Base-by-base conservation (phyloP, 2,797 vertebrate species). In the Chromobotia macracanthus region DNA sequence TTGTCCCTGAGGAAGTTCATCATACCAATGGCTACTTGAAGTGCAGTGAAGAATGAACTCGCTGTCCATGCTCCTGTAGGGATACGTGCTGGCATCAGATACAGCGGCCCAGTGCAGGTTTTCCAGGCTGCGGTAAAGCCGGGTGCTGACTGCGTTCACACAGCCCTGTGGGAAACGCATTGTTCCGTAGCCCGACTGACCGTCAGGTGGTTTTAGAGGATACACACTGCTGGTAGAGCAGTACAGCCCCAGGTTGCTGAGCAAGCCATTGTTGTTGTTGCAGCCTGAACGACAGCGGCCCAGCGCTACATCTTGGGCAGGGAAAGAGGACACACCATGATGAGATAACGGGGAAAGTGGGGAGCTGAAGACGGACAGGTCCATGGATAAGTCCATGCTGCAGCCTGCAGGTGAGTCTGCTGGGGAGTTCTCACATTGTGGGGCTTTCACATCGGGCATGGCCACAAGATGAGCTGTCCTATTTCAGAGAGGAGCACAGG, bases 51-150 rank as follows among this genome's bases (percentile, higher is more conserved):
- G 90, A 86, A 95, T 90, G 68, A 94, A 91, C 85, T 95, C 93
- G 0, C 93, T 95, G 81, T 96, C 95, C 86, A 93, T 66, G 48
- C 91, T 95, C 80, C 90, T 92, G 87, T 92, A 94, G 41, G 90
- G 81, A 63, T 88, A 94, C 41, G 93, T 71, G 48, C 88, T 90
- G 5, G 93, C 89, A 75, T 96, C 94, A 1, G 92, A 82, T 60
- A 88, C 23, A 0, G 88, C 19, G 80, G 87, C 90, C 95, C 95
- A 96, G 86, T 92, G 95, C 35, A 97, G 90, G 89, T 96, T 95
- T 89, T 97, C 96, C 92, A 97, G 92, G 60, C 96, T 97, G 76
- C 91, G 92, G 83, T 95, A 96, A 64, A 95, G 92, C 82, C 95
- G 90, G 23, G 90, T 90, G 76, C 89, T 88, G 25, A 78, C 82